phyloP scores from a whole-genome alignment of 2,797 vertebrate species.

The Catharus ustulatus region DNA sequence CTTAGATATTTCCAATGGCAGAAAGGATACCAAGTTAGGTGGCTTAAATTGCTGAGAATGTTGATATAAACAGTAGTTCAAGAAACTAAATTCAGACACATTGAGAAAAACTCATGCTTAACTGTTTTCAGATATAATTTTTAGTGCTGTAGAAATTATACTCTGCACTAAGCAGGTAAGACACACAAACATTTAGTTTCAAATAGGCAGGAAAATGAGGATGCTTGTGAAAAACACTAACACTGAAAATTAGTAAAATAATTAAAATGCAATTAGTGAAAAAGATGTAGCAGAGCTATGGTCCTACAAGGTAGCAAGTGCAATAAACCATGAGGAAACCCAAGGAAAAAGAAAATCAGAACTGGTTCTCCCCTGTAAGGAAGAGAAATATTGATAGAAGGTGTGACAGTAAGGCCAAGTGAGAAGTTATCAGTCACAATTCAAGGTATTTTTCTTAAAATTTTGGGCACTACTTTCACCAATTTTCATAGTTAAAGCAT shows the following conservation, averaged over 20 bases:
- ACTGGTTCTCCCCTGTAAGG: background rate
- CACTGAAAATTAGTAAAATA: background rate
- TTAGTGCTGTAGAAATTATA: background rate
- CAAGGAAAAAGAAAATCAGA: background rate
- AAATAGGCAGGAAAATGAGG: background rate
- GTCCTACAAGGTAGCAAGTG: background rate
- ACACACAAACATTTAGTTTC: background rate
- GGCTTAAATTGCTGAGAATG: background rate
- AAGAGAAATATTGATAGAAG: background rate
- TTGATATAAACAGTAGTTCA: background rate
- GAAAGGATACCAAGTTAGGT: background rate
- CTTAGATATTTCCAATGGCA: background rate
- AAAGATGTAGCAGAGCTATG: background rate
- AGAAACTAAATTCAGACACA: background rate
- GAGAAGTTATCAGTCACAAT: accelerated
- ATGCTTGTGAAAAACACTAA: background rate
- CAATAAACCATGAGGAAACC: background rate
- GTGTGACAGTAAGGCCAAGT: background rate
- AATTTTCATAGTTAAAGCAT: background rate
- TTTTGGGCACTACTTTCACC: accelerated
- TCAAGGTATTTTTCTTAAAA: background rate
- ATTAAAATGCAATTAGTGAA: accelerated
- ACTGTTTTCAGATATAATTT: background rate
- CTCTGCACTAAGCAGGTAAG: background rate
- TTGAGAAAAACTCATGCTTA: background rate